phyloP scores from a whole-genome alignment of 2,797 vertebrate species.

The Macropus fuliginosus region DNA sequence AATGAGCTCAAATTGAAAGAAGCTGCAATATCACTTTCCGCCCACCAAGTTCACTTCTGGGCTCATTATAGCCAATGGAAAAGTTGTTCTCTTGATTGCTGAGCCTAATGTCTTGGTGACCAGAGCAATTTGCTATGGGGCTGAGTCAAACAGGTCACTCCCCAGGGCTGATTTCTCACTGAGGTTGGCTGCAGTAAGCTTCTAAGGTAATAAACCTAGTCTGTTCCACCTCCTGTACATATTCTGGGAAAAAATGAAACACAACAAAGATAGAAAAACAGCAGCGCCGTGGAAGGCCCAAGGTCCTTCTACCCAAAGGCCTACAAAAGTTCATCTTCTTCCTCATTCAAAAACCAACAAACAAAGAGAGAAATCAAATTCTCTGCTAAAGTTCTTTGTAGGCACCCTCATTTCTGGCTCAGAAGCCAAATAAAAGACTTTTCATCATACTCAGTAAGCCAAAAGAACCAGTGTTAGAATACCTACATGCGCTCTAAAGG shows the following conservation, averaged over 20 bases:
- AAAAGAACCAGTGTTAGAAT: neutral
- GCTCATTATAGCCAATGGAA: neutral
- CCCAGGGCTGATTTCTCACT: neutral
- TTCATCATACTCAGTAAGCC: neutral
- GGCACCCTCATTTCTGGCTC: neutral
- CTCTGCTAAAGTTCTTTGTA: neutral
- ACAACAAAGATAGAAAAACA: neutral
- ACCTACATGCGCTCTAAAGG: neutral
- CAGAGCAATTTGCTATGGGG: neutral
- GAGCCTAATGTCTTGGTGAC: neutral
- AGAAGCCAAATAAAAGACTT: neutral
- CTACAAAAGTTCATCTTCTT: neutral
- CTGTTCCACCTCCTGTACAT: neutral
- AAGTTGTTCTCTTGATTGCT: neutral
- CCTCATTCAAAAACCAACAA: neutral
- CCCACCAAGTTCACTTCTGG: neutral
- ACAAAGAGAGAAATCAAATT: neutral
- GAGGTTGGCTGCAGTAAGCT: neutral
- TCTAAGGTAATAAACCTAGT: neutral
- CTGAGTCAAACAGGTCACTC: neutral
- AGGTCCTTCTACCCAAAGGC: neutral
- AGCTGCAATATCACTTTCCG: too few species aligned
- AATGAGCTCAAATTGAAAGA: neutral
- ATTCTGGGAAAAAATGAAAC: neutral
- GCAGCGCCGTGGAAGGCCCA: neutral